Evolutionary conservation across 2,113 vertebrate genomes (phyloP).

Genomic region (Columba livia): DNA sequence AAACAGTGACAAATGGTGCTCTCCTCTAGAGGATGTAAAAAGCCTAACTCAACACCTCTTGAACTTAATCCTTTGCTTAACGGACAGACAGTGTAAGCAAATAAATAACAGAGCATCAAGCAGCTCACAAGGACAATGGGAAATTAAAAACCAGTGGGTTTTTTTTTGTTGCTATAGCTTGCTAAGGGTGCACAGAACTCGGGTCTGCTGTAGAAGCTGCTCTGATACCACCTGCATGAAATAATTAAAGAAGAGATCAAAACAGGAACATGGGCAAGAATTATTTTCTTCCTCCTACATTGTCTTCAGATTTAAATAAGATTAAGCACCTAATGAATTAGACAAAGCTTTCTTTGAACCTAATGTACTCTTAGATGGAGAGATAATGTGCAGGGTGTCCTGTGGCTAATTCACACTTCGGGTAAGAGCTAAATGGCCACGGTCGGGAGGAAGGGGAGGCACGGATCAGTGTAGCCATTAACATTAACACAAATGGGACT

Average conservation of each 20-base stretch:
- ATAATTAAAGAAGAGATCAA: background rate
- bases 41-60: background rate
- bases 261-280: background rate
- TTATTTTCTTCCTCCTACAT: background rate
- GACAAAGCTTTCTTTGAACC: background rate
- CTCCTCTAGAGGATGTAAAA: background rate
- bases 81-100: background rate
- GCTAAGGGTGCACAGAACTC: background rate
- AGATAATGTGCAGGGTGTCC: background rate
- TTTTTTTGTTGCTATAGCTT: background rate
- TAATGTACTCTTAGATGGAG: background rate
- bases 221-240: background rate
- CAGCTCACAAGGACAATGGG: background rate
- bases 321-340: background rate
- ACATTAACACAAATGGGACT: background rate
- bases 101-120: background rate
- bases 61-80: background rate
- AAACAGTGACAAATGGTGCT: background rate
- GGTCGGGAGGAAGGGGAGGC: background rate
- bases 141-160: background rate
- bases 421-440: background rate
- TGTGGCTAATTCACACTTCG: background rate
- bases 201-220: background rate
- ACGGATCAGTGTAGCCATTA: background rate
- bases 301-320: background rate